Evolutionary conservation across 1,140 invertebrate genomes (phyloP), one percentile per base, ranked within the genome.

Genomic region (Drosophila takahashii): DNA sequence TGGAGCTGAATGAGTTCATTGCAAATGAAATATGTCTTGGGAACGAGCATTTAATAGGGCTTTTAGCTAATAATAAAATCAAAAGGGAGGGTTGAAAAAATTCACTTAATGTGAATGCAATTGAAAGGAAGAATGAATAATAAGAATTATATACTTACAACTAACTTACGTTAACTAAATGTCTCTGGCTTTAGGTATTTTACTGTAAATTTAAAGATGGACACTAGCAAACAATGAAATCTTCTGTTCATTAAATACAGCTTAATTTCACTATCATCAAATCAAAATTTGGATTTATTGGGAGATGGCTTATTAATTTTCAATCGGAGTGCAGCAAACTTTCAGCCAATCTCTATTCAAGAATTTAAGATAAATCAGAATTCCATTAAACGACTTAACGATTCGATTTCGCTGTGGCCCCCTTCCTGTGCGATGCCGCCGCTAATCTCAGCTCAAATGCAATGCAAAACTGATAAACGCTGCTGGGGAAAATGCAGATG

Each of bases 401-500:
- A 73, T 77, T 81, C 60, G 56, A 83, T 79, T 64, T 39, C 51
- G 6, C 15, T 34, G 41, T 37, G 34, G 45, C 37, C 61, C 37
- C 8, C 39, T 27, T 47, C 53, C 62, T 42, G 15, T 10, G 27
- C 27, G 29, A 47, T 50, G 8, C 67, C 39, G 16, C 56, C 75
- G 78, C 81, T 87, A 86, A 86, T 86, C 83, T 86, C 83, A 76
- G 83, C 75, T 87, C 70, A 65, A 87, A 86, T 79, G 83, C 79
- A 87, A 86, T 86, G 83, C 83, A 86, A 87, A 86, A 74, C 83
- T 83, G 83, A 79, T 85, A 86, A 86, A 69, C 57, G 70, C 61
- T 57, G 65, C 9, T 32, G 65, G 51, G 65, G 51, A 57, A 70
- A 62, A 47, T 60, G 37, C 44, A 41, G 47, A 32, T 39, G 41